A percentile compares a stretch with the other conserved stretches of the same genome.
Conservation (phyloP, 37 sponge, comb jelly and placozoan species). For the Sycon ciliatum region DNA sequence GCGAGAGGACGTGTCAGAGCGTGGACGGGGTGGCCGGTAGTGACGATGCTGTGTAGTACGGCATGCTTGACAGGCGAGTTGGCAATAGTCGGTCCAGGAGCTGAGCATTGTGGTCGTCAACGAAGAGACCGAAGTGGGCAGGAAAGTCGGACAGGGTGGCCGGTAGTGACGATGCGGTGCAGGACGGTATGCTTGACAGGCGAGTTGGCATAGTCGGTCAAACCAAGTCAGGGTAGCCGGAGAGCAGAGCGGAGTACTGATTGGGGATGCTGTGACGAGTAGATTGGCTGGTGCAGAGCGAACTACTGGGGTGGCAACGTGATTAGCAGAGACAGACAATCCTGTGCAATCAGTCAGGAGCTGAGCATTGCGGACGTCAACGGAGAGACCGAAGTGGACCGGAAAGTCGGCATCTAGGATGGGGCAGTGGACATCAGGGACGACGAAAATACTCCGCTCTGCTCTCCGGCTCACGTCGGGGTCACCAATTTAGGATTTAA, state of each 20-base stretch:
- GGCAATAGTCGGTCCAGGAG: too few relatives aligned
- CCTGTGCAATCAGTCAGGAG: slow-evolving; percentile 11
- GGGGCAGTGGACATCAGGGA: slow-evolving; percentile 47
- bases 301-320: too few relatives aligned
- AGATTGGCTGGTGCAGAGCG: too few relatives aligned
- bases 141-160: slow-evolving; percentile 45
- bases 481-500: slow-evolving; percentile 24
- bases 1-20: slow-evolving; percentile 35
- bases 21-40: slow-evolving; percentile 33
- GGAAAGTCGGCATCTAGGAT: slow-evolving; percentile 58
- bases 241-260: too few relatives aligned
- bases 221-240: too few relatives aligned
- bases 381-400: slow-evolving; percentile 18
- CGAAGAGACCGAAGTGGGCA: slow-evolving; percentile 19
- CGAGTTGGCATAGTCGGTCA: too few relatives aligned
- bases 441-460: slow-evolving; percentile 37
- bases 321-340: too few relatives aligned
- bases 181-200: too few relatives aligned
- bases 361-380: neutral
- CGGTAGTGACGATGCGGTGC: neutral
- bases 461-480: slow-evolving; percentile 5
- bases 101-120: neutral
- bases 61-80: slow-evolving; percentile 15
- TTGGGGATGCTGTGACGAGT: too few relatives aligned
- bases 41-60: slow-evolving; percentile 28